Evolutionary conservation across 2,888 invertebrate genomes (phyloP).

Genomic region (Eulithis prunata): DNA sequence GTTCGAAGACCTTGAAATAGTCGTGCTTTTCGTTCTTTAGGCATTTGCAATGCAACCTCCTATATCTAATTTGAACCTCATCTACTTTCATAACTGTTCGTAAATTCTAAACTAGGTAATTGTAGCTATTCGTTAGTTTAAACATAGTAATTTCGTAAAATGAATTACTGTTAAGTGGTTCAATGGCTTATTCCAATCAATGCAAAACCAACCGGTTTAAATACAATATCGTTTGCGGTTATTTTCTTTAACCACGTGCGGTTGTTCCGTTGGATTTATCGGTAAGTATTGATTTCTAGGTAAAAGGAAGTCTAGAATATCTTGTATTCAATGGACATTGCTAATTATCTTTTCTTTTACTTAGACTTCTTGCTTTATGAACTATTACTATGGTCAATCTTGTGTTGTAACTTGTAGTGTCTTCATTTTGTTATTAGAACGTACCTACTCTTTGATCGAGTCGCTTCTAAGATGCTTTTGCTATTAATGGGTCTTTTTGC

Average conservation of each 20-base stretch:
- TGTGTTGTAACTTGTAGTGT: too few species aligned
- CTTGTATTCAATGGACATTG: background rate
- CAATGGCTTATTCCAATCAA: constrained; percentile 32
- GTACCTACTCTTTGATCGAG: too few species aligned
- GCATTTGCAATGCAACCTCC: too few species aligned
- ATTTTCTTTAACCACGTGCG: constrained; percentile 25
- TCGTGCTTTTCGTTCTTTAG: too few species aligned
- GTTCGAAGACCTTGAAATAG: too few species aligned
- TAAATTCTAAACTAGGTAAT: constrained; percentile 13
- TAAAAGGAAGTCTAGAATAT: constrained; percentile 4
- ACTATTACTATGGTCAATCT: too few species aligned
- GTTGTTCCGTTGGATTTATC: constrained; percentile 29
- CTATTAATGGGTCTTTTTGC: too few species aligned
- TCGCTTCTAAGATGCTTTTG: too few species aligned
- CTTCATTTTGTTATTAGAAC: too few species aligned
- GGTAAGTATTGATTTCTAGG: constrained; percentile 23
- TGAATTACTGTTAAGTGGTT: constrained; percentile 26
- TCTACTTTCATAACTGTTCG: constrained; percentile 25
- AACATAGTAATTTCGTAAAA: constrained; percentile 26
- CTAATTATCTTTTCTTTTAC: background rate
- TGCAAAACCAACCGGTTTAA: constrained; percentile 27
- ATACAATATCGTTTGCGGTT: constrained; percentile 32
- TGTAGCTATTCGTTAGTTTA: constrained; percentile 19
- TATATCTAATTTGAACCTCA: background rate
- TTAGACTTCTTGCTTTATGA: too few species aligned